Conservation (phyloP, 2,113 vertebrate genomes). For the Daphoenositta chrysoptera region DNA sequence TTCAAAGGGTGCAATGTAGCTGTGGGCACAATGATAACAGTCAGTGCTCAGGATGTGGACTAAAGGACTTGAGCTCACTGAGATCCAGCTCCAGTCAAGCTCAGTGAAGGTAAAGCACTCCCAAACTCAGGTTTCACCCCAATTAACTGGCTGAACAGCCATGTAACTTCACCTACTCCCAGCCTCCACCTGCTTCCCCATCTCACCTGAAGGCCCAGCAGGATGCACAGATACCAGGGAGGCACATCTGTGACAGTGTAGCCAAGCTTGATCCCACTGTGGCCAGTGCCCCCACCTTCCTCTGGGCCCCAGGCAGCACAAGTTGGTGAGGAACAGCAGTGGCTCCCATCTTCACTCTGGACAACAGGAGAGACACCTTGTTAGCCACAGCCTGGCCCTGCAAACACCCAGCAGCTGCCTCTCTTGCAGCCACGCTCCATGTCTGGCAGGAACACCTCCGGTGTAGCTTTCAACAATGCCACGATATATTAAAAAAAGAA, state of each 20-base stretch:
- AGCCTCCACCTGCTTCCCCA: not conserved
- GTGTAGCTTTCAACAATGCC: not conserved
- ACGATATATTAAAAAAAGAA: not conserved
- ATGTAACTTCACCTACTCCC: not conserved
- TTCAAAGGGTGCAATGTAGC: not conserved
- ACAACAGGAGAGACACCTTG: not conserved
- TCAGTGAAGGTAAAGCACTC: not conserved
- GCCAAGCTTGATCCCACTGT: constrained; percentile 65
- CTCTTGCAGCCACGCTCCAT: fast-evolving
- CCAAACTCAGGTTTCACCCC: not conserved
- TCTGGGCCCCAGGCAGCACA: not conserved
- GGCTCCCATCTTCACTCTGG: constrained; percentile 51
- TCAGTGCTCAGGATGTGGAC: not conserved
- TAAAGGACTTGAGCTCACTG: not conserved
- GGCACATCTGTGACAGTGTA: constrained; percentile 85
- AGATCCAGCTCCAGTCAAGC: not conserved
- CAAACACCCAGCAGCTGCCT: fast-evolving
- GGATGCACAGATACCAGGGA: constrained; percentile 91
- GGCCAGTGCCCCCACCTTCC: not conserved
- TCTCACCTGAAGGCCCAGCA: constrained; percentile 89
- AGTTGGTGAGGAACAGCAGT: not conserved
- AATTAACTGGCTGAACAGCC: not conserved
- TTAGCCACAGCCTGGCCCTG: not conserved
- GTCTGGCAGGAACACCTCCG: not conserved
- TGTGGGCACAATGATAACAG: not conserved